These are phyloP conservation scores for Propithecus coquereli DNA, from an alignment of 2,113 vertebrate genomes.

Conservation along the genomic window DNA sequence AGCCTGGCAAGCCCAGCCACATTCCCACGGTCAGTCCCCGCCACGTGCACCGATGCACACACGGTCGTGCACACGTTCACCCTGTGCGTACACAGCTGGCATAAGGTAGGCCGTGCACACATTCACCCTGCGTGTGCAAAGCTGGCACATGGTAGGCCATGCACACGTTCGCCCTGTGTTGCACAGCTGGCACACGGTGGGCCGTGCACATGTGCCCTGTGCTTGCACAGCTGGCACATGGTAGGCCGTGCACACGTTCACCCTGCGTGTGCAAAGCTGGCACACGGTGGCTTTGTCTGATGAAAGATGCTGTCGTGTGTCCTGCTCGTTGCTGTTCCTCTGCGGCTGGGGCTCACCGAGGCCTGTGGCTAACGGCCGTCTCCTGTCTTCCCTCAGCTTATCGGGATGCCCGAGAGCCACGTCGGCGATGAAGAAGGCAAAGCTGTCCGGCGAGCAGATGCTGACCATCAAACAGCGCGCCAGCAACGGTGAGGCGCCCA, in stretches of 20 bases:
- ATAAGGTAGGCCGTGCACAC: no score
- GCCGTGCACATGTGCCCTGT: no score
- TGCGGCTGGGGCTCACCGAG: neutral
- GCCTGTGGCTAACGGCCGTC: conserved; percentile 65
- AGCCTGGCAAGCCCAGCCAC: no score
- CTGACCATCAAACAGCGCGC: conserved; percentile 96
- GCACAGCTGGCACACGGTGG: no score
- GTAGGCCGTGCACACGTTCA: no score
- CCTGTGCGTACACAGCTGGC: no score
- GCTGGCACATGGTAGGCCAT: no score
- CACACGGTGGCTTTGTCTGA: accelerated
- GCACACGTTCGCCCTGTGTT: accelerated
- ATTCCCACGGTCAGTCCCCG: accelerated
- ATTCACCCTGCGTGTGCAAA: no score
- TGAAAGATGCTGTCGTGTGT: accelerated
- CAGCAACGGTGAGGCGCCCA: conserved; percentile 89
- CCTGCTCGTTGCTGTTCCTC: accelerated
- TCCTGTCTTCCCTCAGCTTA: conserved; percentile 85
- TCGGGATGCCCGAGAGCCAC: conserved; percentile 98
- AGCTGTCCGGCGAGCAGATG: conserved; percentile 98
- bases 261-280: accelerated
- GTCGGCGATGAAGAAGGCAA: conserved; percentile 98
- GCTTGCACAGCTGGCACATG: no score
- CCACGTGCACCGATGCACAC: accelerated
- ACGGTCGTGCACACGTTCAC: no score